A percentile compares a stretch with the other conserved stretches of the same genome.
These are phyloP conservation scores for Hofmannophila pseudospretella DNA, from an alignment of 2,888 invertebrate genomes.

Conservation along the genomic window DNA sequence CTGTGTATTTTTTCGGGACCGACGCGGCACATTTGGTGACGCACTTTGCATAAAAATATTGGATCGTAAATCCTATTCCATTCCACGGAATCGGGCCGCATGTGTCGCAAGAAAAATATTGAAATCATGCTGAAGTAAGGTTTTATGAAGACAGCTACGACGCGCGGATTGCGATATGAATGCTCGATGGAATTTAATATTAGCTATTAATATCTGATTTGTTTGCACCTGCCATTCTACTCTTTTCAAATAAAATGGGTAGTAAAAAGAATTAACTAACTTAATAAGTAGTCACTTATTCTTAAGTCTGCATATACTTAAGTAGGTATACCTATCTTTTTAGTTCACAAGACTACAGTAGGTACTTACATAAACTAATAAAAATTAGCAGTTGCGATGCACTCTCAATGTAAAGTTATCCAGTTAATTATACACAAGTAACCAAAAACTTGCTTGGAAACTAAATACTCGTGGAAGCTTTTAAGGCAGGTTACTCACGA, in stretches of 20 bases:
- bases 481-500: slow-evolving; percentile 30
- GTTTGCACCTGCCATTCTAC: slow-evolving; percentile 32
- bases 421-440: too few species aligned
- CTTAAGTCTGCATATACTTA: too few species aligned
- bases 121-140: slow-evolving; percentile 50
- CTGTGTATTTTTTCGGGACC: slow-evolving; percentile 64
- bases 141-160: slow-evolving; percentile 57
- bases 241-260: too few species aligned
- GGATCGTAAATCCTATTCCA: slow-evolving; percentile 66
- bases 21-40: slow-evolving; percentile 72
- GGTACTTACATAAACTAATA: too few species aligned
- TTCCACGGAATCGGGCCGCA: slow-evolving; percentile 58
- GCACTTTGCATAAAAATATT: slow-evolving; percentile 77
- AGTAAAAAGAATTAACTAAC: too few species aligned
- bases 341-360: too few species aligned
- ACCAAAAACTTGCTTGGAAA: slow-evolving; percentile 30
- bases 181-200: slow-evolving; percentile 28
- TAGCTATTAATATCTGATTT: slow-evolving; percentile 37
- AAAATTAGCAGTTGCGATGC: too few species aligned
- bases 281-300: too few species aligned
- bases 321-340: too few species aligned
- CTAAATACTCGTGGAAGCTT: slow-evolving; percentile 32
- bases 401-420: too few species aligned
- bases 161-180: slow-evolving; percentile 54
- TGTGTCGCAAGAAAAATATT: slow-evolving; percentile 60